Percentiles rank a stretch among this genome's conserved stretches.
phyloP scores from a whole-genome alignment of 2,797 vertebrate species.

The Bovichtus variegatus region DNA sequence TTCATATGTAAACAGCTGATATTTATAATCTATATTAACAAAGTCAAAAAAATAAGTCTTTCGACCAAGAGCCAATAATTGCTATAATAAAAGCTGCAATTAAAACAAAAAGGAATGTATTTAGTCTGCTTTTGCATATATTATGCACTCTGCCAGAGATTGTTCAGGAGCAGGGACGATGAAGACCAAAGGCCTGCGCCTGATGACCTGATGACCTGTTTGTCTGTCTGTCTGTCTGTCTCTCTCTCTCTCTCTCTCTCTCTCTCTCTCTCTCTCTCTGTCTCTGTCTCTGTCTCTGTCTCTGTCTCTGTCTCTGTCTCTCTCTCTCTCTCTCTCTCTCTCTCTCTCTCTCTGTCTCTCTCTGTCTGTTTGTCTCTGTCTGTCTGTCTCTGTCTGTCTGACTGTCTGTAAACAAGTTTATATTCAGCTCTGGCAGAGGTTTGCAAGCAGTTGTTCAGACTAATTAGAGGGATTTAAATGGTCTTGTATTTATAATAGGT shows the following conservation, averaged over 20 bases:
- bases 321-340: too few species aligned
- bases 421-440: background rate
- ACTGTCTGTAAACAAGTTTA: background rate
- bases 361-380: too few species aligned
- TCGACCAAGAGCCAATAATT: background rate
- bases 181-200: background rate
- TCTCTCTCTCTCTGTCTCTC: too few species aligned
- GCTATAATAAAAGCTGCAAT: background rate
- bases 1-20: background rate
- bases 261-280: too few species aligned
- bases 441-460: background rate
- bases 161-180: background rate
- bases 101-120: background rate
- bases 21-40: background rate
- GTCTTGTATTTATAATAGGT: background rate
- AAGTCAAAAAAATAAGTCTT: background rate
- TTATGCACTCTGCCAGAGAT: too few species aligned
- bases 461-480: constrained; percentile 6
- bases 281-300: too few species aligned
- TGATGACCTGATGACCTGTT: background rate
- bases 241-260: too few species aligned
- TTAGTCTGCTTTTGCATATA: background rate
- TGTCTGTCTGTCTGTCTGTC: too few species aligned
- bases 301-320: too few species aligned
- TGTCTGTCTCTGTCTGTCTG: too few species aligned